Percentiles rank a stretch among this genome's conserved stretches.
phyloP scores from a whole-genome alignment of 2,888 invertebrate species.

The Tipula unca region DNA sequence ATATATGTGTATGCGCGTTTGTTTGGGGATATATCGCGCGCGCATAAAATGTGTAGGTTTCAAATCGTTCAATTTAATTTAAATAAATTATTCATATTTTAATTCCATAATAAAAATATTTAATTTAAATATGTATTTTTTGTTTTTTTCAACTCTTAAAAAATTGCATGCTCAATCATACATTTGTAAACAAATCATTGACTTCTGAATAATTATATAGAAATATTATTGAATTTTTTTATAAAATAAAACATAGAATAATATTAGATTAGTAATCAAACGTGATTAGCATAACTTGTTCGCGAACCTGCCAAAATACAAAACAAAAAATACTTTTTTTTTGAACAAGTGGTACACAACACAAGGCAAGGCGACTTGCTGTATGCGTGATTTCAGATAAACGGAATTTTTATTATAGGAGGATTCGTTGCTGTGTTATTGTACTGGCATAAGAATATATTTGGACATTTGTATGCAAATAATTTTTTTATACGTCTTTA shows the following conservation, averaged over 20 bases:
- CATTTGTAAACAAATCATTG: not conserved
- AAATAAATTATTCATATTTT: not conserved
- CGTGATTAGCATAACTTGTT: not conserved
- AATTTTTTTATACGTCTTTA: not conserved
- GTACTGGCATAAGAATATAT: not conserved
- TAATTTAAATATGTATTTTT: not conserved
- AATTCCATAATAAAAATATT: not conserved
- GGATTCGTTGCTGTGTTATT: not conserved
- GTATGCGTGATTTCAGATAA: not conserved
- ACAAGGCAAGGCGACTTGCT: not conserved
- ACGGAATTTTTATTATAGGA: not conserved
- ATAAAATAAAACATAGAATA: not conserved
- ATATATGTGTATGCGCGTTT: not conserved
- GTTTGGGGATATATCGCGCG: not conserved
- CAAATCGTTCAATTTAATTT: not conserved
- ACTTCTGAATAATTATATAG: constrained; percentile 1
- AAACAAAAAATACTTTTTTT: not conserved
- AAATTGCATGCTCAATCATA: constrained; percentile 2
- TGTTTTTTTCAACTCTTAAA: not conserved
- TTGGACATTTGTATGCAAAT: not conserved
- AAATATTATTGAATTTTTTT: not conserved
- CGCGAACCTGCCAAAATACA: not conserved
- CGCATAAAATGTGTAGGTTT: not conserved
- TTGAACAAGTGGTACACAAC: not conserved
- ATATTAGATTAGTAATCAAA: not conserved